Percentiles rank a stretch among this genome's conserved stretches.
Conservation (phyloP, 2,797 vertebrate species). For the Sebastes oblongus region DNA sequence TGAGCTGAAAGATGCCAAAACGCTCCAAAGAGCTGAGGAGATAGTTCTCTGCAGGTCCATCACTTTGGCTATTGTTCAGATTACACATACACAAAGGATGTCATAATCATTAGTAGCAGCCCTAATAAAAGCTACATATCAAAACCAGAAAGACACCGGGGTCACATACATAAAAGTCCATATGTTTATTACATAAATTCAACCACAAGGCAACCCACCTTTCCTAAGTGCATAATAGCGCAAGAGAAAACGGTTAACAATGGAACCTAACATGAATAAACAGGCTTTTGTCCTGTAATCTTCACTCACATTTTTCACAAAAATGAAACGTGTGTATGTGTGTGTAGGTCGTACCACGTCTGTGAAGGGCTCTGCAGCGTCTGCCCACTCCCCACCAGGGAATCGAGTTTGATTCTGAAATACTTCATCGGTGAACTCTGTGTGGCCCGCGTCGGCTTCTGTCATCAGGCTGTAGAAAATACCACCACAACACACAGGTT, state of each 20-base stretch:
- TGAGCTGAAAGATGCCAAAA: neutral
- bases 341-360: slow-evolving; percentile 86
- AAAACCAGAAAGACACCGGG: neutral
- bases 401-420: slow-evolving; percentile 94
- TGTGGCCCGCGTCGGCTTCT: slow-evolving; percentile 96
- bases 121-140: neutral
- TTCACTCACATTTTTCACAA: slow-evolving; percentile 25
- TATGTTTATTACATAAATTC: neutral
- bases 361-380: slow-evolving; percentile 87
- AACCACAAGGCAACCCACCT: neutral
- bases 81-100: neutral
- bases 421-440: slow-evolving; percentile 94
- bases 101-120: neutral
- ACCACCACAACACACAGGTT: slow-evolving; percentile 14
- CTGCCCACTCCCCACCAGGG: slow-evolving; percentile 94
- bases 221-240: neutral
- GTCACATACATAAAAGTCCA: neutral
- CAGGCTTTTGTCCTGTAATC: slow-evolving; percentile 27
- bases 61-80: neutral
- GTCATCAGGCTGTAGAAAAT: slow-evolving; percentile 87
- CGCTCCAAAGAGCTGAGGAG: too few relatives aligned
- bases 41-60: neutral
- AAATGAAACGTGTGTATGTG: neutral
- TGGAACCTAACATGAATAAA: neutral
- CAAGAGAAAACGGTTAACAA: slow-evolving; percentile 14